Base-by-base conservation (phyloP, 2,797 vertebrate genomes). In the Chloroceryle inda region DNA sequence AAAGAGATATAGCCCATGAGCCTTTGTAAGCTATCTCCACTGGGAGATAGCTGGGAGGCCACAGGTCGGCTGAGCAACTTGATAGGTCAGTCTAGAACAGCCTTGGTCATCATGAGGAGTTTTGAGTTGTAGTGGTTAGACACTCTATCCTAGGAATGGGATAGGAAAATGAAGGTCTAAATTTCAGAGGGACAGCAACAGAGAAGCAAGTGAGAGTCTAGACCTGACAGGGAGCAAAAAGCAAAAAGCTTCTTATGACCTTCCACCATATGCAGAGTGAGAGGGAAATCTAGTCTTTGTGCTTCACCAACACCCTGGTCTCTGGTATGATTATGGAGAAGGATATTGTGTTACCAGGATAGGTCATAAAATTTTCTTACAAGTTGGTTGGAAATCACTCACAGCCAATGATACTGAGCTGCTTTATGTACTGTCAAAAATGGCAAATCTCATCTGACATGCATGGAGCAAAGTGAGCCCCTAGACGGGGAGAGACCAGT, bases 301-400 rank as follows among this genome's bases (percentile, higher is more conserved):
- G 17, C n/a, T 76, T 64, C 47, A 81, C 45, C 33, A 59, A 33
- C 10, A 56, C 6, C 4, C 14, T 44, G 1, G 13, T 68, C 19
- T 55, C 42, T 66, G 18, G 33, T 55, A 89, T 3, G 3, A 24
- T 71, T 82, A 29, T 0, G 2, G 74, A 82, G 81, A 71, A 87
- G 5, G 13, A 76, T 35, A 69, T 10, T 52, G 7, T 3, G 0
- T 67, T 62, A 87, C 17, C 31, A 79, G 44, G 19, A 52, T 1
- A 85, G 23, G 18, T 29, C 59, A 76, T 37, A 87, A 88, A 85
- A 82, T 44, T 62, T 62, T 88, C 35, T 33, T 86, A 27, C 16
- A 42, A 17, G 18, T 20, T 7, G 3, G 14, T 1, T 79, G 29
- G 44, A 80, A 87, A 77, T 59, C 37, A 40, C 58, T 5, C n/a